phyloP scores from a whole-genome alignment of 2,797 vertebrate species.

The Moxostoma hubbsi region DNA sequence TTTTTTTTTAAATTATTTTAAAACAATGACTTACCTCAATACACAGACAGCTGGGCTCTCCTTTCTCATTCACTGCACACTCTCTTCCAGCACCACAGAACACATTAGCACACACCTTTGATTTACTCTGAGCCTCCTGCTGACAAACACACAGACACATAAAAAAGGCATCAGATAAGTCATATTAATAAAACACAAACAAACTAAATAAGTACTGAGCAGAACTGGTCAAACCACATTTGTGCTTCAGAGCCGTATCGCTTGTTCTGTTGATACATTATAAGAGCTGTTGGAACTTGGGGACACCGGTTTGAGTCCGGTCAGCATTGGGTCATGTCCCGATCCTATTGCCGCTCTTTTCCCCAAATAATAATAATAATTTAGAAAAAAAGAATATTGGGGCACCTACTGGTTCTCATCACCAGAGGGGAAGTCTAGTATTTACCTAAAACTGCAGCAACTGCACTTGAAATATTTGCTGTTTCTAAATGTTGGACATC shows the following conservation, averaged over 20 bases:
- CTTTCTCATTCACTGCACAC: slow-evolving; percentile 93
- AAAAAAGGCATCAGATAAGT: slow-evolving; percentile 8
- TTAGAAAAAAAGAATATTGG: neutral
- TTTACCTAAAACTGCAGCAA: neutral
- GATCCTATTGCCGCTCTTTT: too few relatives aligned
- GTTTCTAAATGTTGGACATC: neutral
- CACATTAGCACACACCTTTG: slow-evolving; percentile 98
- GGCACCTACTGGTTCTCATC: neutral
- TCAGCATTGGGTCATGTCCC: too few relatives aligned
- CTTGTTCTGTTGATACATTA: too few relatives aligned
- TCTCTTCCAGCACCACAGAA: slow-evolving; percentile 97
- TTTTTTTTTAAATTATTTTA: neutral
- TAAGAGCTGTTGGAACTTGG: too few relatives aligned
- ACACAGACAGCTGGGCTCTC: slow-evolving; percentile 95
- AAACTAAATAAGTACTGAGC: too few relatives aligned
- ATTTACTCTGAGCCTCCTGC: slow-evolving; percentile 92
- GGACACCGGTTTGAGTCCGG: too few relatives aligned
- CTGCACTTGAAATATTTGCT: neutral
- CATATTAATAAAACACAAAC: slow-evolving; percentile 1
- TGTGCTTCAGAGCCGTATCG: too few relatives aligned
- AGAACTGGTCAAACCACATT: neutral
- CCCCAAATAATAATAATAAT: too few relatives aligned
- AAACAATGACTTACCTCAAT: slow-evolving; percentile 84
- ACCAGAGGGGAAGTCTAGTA: slow-evolving; percentile 22
- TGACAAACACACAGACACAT: slow-evolving; percentile 53